phyloP scores from a whole-genome alignment of 2,113 vertebrate species.

The Halcyon malimbica region DNA sequence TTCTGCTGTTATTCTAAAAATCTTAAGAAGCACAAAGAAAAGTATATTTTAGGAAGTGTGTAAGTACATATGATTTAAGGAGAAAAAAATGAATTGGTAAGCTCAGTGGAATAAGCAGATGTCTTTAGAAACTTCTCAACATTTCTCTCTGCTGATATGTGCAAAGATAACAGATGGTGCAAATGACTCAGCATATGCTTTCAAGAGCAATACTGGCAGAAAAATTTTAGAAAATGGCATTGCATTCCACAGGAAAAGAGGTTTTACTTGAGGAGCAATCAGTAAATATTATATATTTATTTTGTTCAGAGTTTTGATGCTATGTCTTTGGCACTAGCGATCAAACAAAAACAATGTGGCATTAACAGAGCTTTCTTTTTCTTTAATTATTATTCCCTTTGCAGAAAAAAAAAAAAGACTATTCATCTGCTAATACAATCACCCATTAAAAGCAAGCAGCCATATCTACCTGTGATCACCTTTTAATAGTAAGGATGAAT shows the following conservation, averaged over 20 bases:
- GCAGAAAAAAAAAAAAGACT: background rate
- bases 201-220: background rate
- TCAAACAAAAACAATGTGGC: background rate
- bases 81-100: background rate
- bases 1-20: background rate
- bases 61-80: background rate
- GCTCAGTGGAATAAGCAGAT: slow-evolving; percentile 49
- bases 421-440: background rate
- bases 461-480: background rate
- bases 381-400: background rate
- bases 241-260: background rate
- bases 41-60: background rate
- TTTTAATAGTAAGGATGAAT: background rate
- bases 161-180: slow-evolving; percentile 49
- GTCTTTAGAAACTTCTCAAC: slow-evolving; percentile 24
- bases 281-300: background rate
- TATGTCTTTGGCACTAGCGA: background rate
- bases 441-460: background rate
- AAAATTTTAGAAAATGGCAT: background rate
- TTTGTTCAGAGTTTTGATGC: background rate
- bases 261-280: background rate
- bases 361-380: background rate
- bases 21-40: background rate
- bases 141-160: slow-evolving; percentile 17
- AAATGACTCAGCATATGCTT: slow-evolving; percentile 48